Percentiles rank a stretch among this genome's conserved stretches.
phyloP scores from a whole-genome alignment of 1,140 invertebrate species.

The Mylabris phalerata region DNA sequence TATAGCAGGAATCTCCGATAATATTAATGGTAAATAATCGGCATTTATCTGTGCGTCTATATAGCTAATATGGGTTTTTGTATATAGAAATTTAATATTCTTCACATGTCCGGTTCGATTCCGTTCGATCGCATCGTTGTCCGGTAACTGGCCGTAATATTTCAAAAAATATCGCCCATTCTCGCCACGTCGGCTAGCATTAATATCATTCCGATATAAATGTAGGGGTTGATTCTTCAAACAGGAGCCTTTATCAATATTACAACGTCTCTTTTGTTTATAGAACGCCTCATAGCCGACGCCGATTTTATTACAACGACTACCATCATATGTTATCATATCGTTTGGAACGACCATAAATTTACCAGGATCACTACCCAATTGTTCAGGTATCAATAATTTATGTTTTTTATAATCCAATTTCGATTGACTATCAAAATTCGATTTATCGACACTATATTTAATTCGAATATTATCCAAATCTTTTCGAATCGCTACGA shows the following conservation, averaged over 20 bases:
- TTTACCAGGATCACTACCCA: conserved; percentile 8
- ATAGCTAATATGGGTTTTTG: conserved; percentile 36
- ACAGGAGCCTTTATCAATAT: conserved; percentile 41
- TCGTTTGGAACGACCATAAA: conserved; percentile 39
- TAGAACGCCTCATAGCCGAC: conserved; percentile 44
- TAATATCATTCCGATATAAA: conserved; percentile 44
- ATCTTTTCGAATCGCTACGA: too few species aligned
- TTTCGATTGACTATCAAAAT: conserved; percentile 3
- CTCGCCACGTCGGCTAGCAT: conserved; percentile 37
- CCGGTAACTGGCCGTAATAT: conserved; percentile 42
- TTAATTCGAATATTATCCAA: too few species aligned
- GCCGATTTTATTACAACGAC: conserved; percentile 45
- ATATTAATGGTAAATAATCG: conserved; percentile 42
- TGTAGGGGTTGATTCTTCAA: conserved; percentile 46
- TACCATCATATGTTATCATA: conserved; percentile 40
- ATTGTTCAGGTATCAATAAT: conserved; percentile 23
- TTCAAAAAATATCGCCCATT: conserved; percentile 46
- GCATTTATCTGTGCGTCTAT: conserved; percentile 43
- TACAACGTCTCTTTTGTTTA: conserved; percentile 44
- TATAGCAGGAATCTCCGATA: conserved; percentile 36
- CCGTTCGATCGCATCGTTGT: conserved; percentile 17
- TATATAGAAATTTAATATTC: conserved; percentile 40
- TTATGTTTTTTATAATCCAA: conserved; percentile 1
- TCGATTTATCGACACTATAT: conserved; percentile 10
- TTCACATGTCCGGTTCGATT: conserved; percentile 38